Conservation (phyloP, 2,797 vertebrate genomes). For the Thamnophis elegans region DNA sequence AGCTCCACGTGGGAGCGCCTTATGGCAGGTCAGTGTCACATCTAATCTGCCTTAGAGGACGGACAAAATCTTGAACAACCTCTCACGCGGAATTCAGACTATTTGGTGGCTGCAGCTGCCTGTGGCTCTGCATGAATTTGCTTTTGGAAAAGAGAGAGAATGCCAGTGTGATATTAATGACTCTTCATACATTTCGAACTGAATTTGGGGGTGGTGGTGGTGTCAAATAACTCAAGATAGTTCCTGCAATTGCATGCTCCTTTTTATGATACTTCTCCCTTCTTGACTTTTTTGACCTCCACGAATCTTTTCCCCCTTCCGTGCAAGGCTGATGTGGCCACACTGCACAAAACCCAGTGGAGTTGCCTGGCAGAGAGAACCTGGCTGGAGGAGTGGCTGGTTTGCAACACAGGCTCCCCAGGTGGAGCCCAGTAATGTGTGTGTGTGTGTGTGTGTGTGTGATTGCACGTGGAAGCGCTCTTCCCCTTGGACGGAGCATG, state of each 20-base stretch:
- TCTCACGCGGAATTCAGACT: background rate
- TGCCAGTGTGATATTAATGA: background rate
- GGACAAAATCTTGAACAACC: background rate
- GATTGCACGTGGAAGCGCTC: background rate
- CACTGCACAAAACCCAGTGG: background rate
- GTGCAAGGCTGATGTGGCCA: background rate
- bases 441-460: background rate
- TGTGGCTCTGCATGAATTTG: background rate
- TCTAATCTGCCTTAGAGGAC: background rate
- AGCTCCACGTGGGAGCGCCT: background rate
- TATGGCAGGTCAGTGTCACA: background rate
- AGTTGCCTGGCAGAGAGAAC: background rate
- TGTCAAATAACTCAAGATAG: background rate
- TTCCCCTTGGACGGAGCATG: background rate
- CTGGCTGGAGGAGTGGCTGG: background rate
- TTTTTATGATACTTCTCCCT: background rate
- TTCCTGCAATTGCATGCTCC: background rate
- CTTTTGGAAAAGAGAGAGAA: background rate
- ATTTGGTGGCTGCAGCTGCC: background rate
- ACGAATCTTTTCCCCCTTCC: background rate
- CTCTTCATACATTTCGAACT: background rate
- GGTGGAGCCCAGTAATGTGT: background rate
- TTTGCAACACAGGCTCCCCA: background rate
- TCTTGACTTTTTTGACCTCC: background rate
- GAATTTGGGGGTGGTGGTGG: fast-evolving